Evolutionary conservation across 2,113 vertebrate genomes (phyloP).

Genomic region (Thunnus thynnus): DNA sequence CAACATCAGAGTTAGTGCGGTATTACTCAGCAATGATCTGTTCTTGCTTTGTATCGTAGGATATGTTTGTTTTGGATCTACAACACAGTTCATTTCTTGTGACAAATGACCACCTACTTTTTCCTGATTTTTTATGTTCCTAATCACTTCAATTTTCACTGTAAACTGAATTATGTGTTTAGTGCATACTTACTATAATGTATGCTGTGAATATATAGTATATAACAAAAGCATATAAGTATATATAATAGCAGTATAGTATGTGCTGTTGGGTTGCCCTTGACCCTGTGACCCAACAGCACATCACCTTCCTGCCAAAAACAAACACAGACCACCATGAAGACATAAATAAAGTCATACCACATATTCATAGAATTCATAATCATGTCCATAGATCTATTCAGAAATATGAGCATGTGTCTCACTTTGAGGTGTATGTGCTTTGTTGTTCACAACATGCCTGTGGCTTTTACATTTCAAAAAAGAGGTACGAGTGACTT

Average conservation of each 20-base stretch:
- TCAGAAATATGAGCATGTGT: slow-evolving; percentile 19
- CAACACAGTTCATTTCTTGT: neutral
- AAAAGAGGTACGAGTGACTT: neutral
- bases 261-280: neutral
- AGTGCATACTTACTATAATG: neutral
- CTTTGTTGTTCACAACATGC: slow-evolving; percentile 49
- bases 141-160: neutral
- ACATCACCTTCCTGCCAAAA: neutral
- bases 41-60: neutral
- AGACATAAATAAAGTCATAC: slow-evolving; percentile 3
- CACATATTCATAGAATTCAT: neutral
- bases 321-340: neutral
- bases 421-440: slow-evolving; percentile 39
- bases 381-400: neutral
- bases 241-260: neutral
- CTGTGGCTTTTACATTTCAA: slow-evolving; percentile 41
- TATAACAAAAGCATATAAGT: too few species aligned
- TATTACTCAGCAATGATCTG: neutral
- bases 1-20: too few species aligned
- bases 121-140: neutral
- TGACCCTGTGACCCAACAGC: neutral
- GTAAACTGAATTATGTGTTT: neutral
- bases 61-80: neutral
- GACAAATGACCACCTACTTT: neutral
- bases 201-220: too few species aligned